Conservation (phyloP, 2,113 vertebrate species). For the Himantopus leucocephalus region DNA sequence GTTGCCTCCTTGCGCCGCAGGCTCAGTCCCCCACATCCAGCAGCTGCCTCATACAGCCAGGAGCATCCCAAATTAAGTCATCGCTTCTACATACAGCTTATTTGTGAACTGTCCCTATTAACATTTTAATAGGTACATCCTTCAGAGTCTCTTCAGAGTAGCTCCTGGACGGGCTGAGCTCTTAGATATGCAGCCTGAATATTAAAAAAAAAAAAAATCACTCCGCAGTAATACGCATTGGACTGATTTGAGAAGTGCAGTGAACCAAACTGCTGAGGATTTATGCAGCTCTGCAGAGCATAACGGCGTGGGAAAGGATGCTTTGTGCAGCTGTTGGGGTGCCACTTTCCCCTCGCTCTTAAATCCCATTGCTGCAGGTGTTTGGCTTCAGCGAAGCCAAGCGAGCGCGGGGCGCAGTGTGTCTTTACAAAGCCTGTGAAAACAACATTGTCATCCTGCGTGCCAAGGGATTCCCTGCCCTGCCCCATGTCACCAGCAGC, state of each 20-base stretch:
- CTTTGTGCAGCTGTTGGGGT: background rate
- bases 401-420: fast-evolving
- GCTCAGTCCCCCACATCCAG: background rate
- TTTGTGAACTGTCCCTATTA: background rate
- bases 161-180: background rate
- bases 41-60: background rate
- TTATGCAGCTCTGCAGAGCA: background rate
- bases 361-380: background rate
- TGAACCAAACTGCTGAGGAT: background rate
- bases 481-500: background rate
- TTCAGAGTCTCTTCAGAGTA: background rate
- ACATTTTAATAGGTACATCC: background rate
- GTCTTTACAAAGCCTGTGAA: background rate
- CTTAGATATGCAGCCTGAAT: background rate
- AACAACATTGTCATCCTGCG: fast-evolving
- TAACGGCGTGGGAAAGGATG: background rate
- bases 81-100: background rate
- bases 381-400: background rate
- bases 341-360: background rate
- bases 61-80: background rate
- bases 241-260: background rate
- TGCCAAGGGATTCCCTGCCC: background rate
- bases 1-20: background rate
- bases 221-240: background rate
- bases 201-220: background rate